A percentile compares a stretch with the other conserved stretches of the same genome.
Evolutionary conservation across 2,888 invertebrate species (phyloP).

Genomic region (Lamproptera curius): DNA sequence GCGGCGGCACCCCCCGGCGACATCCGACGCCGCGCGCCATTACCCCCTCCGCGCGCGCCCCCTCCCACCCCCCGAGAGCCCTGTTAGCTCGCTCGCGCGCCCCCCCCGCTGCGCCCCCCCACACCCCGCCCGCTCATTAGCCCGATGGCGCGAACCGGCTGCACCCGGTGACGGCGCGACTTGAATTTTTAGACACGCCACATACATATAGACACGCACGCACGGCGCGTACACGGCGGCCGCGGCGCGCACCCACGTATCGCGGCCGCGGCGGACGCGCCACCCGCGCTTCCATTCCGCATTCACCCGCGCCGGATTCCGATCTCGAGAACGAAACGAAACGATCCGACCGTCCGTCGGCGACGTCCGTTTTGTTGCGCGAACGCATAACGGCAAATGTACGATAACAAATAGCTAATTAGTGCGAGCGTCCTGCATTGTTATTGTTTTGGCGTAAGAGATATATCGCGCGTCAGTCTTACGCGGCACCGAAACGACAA

Average conservation of each 20-base stretch:
- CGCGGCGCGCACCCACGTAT: neutral
- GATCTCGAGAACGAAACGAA: neutral
- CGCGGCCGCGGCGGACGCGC: neutral
- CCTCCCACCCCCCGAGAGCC: conserved; percentile 30
- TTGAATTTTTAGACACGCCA: conserved; percentile 55
- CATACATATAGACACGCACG: conserved; percentile 23
- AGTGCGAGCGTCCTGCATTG: no score
- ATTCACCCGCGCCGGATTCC: conserved; percentile 3
- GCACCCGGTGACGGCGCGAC: conserved; percentile 55
- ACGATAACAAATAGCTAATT: no score
- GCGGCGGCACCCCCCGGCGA: conserved; percentile 65
- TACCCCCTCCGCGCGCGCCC: conserved; percentile 42
- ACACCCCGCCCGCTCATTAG: conserved; percentile 48
- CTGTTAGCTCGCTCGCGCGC: conserved; percentile 37
- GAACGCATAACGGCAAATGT: no score
- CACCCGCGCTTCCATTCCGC: conserved; percentile 5
- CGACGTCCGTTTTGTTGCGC: no score
- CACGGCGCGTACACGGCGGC: neutral
- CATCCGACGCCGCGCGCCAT: conserved; percentile 71
- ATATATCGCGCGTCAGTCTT: neutral
- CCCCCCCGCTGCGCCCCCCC: conserved; percentile 28
- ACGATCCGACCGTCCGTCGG: no score
- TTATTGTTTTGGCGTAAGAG: no score
- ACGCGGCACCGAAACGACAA: neutral
- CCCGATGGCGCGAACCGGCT: conserved; percentile 58